Evolutionary conservation across 2,888 invertebrate genomes (phyloP).

Genomic region (Lochmaea capreae): DNA sequence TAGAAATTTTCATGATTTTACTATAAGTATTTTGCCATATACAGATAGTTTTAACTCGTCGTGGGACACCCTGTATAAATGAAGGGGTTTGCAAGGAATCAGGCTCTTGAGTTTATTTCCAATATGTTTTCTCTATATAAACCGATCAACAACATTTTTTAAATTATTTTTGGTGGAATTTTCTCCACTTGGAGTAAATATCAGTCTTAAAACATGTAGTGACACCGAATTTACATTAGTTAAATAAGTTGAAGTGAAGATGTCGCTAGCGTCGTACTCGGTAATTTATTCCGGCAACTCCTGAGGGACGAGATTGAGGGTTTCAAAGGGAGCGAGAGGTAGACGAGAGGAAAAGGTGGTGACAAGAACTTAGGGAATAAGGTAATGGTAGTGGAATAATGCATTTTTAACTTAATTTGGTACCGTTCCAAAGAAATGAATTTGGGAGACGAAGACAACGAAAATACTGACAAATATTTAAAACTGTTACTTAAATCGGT

Average conservation of each 20-base stretch:
- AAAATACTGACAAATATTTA: too few species aligned
- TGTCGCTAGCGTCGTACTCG: constrained; percentile 36
- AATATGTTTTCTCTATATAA: neutral
- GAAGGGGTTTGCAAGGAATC: too few species aligned
- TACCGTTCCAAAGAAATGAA: neutral
- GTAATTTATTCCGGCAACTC: constrained; percentile 43
- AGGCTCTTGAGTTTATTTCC: neutral
- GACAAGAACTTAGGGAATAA: constrained; percentile 19
- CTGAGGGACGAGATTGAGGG: constrained; percentile 32
- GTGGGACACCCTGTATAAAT: too few species aligned
- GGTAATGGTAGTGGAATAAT: constrained; percentile 21
- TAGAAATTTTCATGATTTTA: too few species aligned
- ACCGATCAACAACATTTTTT: neutral
- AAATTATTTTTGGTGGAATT: constrained; percentile 28
- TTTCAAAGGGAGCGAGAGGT: constrained; percentile 5
- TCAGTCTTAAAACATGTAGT: constrained; percentile 45
- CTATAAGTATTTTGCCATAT: too few species aligned
- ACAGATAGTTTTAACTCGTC: too few species aligned
- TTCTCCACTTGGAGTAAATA: constrained; percentile 36
- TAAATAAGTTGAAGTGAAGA: constrained; percentile 47
- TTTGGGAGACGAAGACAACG: neutral
- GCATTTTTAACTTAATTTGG: constrained; percentile 22
- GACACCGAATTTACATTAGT: constrained; percentile 48
- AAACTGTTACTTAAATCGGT: too few species aligned
- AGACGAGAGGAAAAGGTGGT: constrained; percentile 13